Evolutionary conservation across 2,888 invertebrate genomes (phyloP), one percentile per base, ranked within the genome.

Genomic region (Oegoconia quadripuncta): DNA sequence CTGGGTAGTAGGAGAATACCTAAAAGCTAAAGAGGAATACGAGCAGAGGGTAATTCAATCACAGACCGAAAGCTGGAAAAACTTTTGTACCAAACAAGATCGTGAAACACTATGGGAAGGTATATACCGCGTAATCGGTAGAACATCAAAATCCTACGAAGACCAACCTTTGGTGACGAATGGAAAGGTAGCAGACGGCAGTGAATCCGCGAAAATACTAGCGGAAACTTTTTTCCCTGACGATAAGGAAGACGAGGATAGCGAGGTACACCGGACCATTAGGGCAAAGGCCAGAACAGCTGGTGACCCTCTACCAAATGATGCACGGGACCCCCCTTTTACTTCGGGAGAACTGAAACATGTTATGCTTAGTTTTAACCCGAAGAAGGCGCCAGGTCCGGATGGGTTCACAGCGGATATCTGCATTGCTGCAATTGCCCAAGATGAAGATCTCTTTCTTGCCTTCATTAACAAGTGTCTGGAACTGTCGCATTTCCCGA

Each of bases 341-440:
- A 3, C 22, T 48, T n/a, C n/a, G n/a, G n/a, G n/a, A n/a, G n/a
- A n/a, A n/a, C n/a, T n/a, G n/a, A n/a, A n/a, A n/a, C n/a, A n/a
- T n/a, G n/a, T n/a, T n/a, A n/a, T n/a, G n/a, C n/a, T n/a, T n/a
- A n/a, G n/a, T n/a, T n/a, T n/a, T 6, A 39, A 37, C 31, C 37
- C 44, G 0, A 40, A 33, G 14, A 44, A 48, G 18, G 46, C 46
- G 0, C 48, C 48, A 0, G 46, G 48, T 1, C 8, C 12, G 0
- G 46, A 46, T 7, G 44, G 44, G 2, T 39, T 42, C 3, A 42
- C 46, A 1, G 29, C 42, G 1, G 48, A 45, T 13, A 48, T 48
- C 0, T 41, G 39, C n/a, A n/a, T n/a, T n/a, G n/a, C n/a, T n/a
- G n/a, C n/a, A n/a, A n/a, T n/a, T n/a, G n/a, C 46, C 1, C n/a